Conservation (phyloP, 1,140 invertebrate genomes). For the Drosophila baimaii region DNA sequence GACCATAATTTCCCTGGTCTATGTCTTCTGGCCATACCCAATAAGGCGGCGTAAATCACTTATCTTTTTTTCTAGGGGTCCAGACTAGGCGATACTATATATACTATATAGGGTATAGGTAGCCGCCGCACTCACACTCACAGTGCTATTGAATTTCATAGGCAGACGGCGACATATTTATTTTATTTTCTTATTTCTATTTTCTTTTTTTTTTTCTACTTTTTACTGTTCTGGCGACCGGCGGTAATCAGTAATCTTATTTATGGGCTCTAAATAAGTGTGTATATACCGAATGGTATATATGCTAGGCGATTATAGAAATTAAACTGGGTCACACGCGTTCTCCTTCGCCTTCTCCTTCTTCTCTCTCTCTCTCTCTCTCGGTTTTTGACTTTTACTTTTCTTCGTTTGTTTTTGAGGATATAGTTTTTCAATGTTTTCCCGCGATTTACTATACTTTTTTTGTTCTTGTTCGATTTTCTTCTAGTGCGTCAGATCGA, state of each 20-base stretch:
- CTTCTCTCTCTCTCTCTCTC: constrained; percentile 11
- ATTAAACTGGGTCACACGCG: constrained; percentile 72
- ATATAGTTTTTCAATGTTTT: constrained; percentile 9
- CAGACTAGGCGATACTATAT: constrained; percentile 9
- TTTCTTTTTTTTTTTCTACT: constrained; percentile 28
- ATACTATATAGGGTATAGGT: constrained; percentile 6
- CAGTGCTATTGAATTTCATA: constrained; percentile 54
- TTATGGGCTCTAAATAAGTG: constrained; percentile 62
- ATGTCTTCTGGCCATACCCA: background rate
- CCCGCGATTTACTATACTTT: too few species aligned
- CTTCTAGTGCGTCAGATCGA: constrained; percentile 36
- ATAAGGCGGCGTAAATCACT: constrained; percentile 18
- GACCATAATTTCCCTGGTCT: background rate
- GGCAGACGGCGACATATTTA: constrained; percentile 29
- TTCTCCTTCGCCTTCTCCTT: constrained; percentile 7
- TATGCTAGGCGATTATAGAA: constrained; percentile 41
- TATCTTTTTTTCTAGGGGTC: constrained; percentile 12
- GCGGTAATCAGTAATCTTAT: constrained; percentile 76
- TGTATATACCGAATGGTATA: constrained; percentile 20
- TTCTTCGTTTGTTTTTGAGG: constrained; percentile 8
- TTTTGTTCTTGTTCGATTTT: too few species aligned
- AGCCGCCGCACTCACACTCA: too few species aligned
- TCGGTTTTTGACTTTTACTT: constrained; percentile 14
- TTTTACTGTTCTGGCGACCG: constrained; percentile 38
- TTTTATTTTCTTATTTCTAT: constrained; percentile 7